These are phyloP conservation scores for Drosophila pseudotalamancana DNA, from an alignment of 2,888 invertebrate genomes.

Conservation along the genomic window DNA sequence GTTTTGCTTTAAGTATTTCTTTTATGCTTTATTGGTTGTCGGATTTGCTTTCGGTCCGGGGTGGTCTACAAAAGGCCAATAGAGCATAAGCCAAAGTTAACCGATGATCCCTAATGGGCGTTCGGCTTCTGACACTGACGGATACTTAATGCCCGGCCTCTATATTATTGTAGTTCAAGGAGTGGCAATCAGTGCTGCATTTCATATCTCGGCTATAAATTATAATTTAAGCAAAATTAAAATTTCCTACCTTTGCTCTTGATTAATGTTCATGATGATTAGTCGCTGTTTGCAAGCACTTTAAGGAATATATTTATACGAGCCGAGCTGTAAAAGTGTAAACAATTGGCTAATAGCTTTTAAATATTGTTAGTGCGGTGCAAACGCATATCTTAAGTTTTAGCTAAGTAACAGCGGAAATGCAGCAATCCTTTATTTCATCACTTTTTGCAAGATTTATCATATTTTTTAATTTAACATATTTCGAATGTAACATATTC, in stretches of 20 bases:
- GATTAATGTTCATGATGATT: constrained; percentile 41
- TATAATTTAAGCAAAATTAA: constrained; percentile 40
- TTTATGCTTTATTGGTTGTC: background rate
- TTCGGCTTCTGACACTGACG: constrained; percentile 48
- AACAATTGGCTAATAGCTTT: too few relatives aligned
- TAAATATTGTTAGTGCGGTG: too few relatives aligned
- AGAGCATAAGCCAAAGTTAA: constrained; percentile 29
- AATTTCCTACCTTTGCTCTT: constrained; percentile 22
- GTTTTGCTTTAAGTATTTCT: constrained; percentile 32
- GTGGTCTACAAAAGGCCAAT: constrained; percentile 43
- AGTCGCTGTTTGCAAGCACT: constrained; percentile 2
- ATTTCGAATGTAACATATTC: too few relatives aligned
- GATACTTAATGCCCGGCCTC: constrained; percentile 36
- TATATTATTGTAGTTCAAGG: constrained; percentile 32
- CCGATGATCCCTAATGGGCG: constrained; percentile 41
- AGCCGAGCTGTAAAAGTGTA: too few relatives aligned
- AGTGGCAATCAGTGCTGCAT: constrained; percentile 27
- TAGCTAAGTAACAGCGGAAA: too few relatives aligned
- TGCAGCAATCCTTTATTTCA: too few relatives aligned
- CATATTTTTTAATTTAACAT: too few relatives aligned
- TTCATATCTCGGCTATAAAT: constrained; percentile 34
- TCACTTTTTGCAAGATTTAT: too few relatives aligned
- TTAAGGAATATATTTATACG: too few relatives aligned
- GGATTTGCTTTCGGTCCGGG: constrained; percentile 17
- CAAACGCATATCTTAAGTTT: too few relatives aligned